Conservation (phyloP, 2,888 invertebrate genomes). For the Cryptus viduatorius region DNA sequence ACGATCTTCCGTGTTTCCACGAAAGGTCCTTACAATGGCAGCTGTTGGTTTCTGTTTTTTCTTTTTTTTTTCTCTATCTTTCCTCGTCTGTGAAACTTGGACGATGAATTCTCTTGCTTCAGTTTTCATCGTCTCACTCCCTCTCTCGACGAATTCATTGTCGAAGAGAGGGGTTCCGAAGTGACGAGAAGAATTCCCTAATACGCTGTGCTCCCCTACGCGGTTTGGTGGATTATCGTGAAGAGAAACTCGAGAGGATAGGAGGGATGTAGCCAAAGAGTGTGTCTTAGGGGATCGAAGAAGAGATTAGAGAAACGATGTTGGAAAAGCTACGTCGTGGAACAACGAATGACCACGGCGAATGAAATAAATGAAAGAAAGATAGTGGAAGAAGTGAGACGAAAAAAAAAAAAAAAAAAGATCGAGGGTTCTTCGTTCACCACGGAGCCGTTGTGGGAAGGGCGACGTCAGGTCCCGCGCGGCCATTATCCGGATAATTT, state of each 20-base stretch:
- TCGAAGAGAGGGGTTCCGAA: background rate
- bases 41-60: slow-evolving; percentile 55
- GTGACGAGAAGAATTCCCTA: slow-evolving; percentile 50
- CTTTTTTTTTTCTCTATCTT: slow-evolving; percentile 5
- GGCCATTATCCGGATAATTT: slow-evolving; percentile 45
- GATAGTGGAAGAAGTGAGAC: background rate
- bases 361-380: slow-evolving; percentile 32
- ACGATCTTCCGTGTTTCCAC: slow-evolving; percentile 31
- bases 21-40: slow-evolving; percentile 55
- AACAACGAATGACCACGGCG: slow-evolving; percentile 15
- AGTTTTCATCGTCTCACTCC: slow-evolving; percentile 45
- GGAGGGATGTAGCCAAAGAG: background rate
- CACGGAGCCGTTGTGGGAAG: slow-evolving; percentile 10
- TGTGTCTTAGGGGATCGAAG: slow-evolving; percentile 12
- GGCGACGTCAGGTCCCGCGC: slow-evolving; percentile 2
- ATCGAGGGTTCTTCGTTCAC: background rate
- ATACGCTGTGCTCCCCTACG: slow-evolving; percentile 20
- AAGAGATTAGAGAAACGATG: slow-evolving; percentile 47
- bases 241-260: background rate
- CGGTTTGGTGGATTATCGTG: background rate
- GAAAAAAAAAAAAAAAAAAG: background rate
- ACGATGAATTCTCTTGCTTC: slow-evolving; percentile 25
- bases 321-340: background rate
- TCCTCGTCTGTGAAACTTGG: slow-evolving; percentile 12
- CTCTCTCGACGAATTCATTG: slow-evolving; percentile 13